Evolutionary conservation across 2,888 invertebrate species (phyloP).

Genomic region (Mystacides longicornis): DNA sequence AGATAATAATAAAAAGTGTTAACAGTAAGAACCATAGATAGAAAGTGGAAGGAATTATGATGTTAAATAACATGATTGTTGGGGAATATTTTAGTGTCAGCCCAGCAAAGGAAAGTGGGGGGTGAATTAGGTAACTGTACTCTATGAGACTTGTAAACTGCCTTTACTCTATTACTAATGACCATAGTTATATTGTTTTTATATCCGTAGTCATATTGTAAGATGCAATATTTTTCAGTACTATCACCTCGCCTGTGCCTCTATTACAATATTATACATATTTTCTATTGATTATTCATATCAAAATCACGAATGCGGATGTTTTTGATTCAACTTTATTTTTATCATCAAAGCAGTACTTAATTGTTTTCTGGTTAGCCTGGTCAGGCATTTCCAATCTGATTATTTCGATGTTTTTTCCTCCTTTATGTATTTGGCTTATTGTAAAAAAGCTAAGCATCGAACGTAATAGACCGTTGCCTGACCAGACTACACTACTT

Average conservation of each 20-base stretch:
- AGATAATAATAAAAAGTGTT: too few relatives aligned
- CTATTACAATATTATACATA: constrained; percentile 27
- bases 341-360: background rate
- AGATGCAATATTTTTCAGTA: constrained; percentile 26
- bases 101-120: constrained; percentile 65
- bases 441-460: constrained; percentile 11
- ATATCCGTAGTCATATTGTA: constrained; percentile 24
- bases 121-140: constrained; percentile 62
- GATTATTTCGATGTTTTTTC: too few relatives aligned
- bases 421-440: too few relatives aligned
- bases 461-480: constrained; percentile 19
- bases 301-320: constrained; percentile 25
- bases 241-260: constrained; percentile 27
- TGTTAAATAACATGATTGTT: constrained; percentile 19
- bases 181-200: background rate
- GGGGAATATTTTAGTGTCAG: constrained; percentile 51
- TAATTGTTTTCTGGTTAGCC: too few relatives aligned
- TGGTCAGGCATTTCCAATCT: constrained; percentile 24
- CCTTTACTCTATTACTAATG: constrained; percentile 11
- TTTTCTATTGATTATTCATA: constrained; percentile 25
- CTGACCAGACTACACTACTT: constrained; percentile 25
- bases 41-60: constrained; percentile 10
- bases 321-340: background rate
- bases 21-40: too few relatives aligned
- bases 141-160: constrained; percentile 43